Evolutionary conservation across 2,113 vertebrate species (phyloP).

Genomic region (Mormoops blainvillei): DNA sequence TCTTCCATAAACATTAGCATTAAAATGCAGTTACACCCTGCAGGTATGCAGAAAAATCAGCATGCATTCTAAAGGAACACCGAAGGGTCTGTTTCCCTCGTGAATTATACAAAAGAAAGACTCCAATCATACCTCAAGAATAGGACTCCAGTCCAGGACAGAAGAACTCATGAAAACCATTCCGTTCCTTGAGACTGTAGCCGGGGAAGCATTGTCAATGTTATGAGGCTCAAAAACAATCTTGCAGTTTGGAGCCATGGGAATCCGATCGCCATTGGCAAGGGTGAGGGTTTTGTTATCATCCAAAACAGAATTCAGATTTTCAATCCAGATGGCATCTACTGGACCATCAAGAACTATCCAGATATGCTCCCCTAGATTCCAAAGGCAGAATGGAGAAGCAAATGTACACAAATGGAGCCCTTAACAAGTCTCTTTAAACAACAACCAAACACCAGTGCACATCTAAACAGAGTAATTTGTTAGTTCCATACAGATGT

Average conservation of each 20-base stretch:
- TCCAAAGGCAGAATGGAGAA: accelerated
- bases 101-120: neutral
- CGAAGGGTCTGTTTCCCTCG: neutral
- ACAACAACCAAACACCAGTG: neutral
- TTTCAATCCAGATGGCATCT: constrained; percentile 99
- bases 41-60: neutral
- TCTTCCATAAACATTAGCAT: neutral
- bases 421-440: neutral
- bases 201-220: constrained; percentile 97
- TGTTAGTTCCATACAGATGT: neutral
- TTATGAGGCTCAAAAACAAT: constrained; percentile 96
- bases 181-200: constrained; percentile 96
- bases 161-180: constrained; percentile 99
- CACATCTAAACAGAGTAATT: neutral
- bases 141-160: constrained; percentile 92
- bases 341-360: constrained; percentile 97
- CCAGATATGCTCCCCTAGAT: constrained; percentile 95
- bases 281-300: constrained; percentile 96
- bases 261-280: constrained; percentile 96
- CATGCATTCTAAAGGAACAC: neutral
- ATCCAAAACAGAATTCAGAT: constrained; percentile 96
- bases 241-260: constrained; percentile 97
- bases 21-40: neutral
- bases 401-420: neutral
- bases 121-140: constrained; percentile 88